Evolutionary conservation across 2,113 vertebrate species (phyloP).

Genomic region (Oreotrochilus melanogaster): DNA sequence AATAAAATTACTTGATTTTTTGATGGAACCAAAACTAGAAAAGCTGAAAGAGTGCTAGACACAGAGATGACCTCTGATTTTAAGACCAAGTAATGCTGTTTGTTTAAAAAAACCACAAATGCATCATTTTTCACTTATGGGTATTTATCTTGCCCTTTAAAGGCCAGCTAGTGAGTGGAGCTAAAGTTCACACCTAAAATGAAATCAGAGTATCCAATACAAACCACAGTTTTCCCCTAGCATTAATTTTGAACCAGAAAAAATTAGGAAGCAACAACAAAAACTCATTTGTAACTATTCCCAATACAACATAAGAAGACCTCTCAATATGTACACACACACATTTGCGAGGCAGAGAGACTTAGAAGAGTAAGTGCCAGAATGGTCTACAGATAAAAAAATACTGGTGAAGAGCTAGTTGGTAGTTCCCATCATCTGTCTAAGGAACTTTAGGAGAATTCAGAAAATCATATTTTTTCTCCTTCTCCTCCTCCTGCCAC

Average conservation of each 20-base stretch:
- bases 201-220: background rate
- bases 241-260: constrained; percentile 21
- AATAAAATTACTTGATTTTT: background rate
- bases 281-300: background rate
- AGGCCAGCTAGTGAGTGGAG: constrained; percentile 35
- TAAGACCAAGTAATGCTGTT: constrained; percentile 9
- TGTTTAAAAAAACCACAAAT: constrained; percentile 51
- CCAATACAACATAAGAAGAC: background rate
- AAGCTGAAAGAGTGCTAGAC: background rate
- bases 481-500: background rate
- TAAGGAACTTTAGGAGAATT: background rate
- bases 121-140: constrained; percentile 46
- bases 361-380: background rate
- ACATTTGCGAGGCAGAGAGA: background rate
- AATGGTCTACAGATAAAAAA: background rate
- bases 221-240: background rate
- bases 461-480: background rate
- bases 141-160: constrained; percentile 64
- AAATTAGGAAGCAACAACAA: background rate
- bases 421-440: background rate
- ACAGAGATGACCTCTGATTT: constrained; percentile 41
- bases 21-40: background rate
- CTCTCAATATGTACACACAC: background rate
- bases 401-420: background rate
- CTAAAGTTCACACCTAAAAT: constrained; percentile 49